Evolutionary conservation across 2,888 invertebrate genomes (phyloP).

Genomic region (Monoplex corrugatus): DNA sequence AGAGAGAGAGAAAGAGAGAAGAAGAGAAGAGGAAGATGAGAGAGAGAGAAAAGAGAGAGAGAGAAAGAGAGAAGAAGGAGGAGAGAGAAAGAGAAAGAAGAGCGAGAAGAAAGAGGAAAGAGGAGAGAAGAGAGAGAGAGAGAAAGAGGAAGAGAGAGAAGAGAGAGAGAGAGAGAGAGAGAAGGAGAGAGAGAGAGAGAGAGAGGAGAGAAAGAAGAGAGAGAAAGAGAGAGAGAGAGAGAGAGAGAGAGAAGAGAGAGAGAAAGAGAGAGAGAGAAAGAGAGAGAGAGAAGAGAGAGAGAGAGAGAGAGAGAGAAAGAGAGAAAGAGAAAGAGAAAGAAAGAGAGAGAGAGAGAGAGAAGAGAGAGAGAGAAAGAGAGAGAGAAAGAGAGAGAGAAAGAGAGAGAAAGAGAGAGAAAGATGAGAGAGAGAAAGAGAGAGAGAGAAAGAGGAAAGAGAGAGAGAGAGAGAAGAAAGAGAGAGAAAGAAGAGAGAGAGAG

Average conservation of each 20-base stretch:
- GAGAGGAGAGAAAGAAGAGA: background rate
- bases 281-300: background rate
- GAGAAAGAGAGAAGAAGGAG: background rate
- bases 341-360: background rate
- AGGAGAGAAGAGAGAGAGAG: background rate
- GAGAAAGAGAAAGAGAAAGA: background rate
- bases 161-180: too few species aligned
- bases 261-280: background rate
- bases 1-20: conserved; percentile 23
- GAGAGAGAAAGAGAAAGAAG: background rate
- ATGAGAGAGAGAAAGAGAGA: background rate
- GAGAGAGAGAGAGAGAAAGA: background rate
- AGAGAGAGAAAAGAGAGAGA: background rate
- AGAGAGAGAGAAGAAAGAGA: background rate
- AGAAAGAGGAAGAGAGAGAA: too few species aligned
- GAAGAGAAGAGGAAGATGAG: background rate
- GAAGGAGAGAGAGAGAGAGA: background rate
- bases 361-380: too few species aligned
- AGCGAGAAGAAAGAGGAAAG: background rate
- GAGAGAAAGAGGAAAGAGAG: background rate
- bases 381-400: background rate
- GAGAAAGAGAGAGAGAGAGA: background rate
- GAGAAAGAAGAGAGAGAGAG: too few species aligned
- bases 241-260: background rate
- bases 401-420: background rate